Evolutionary conservation across 1,140 invertebrate genomes (phyloP), one percentile per base, ranked within the genome.

Genomic region (Zaprionus nigranus): DNA sequence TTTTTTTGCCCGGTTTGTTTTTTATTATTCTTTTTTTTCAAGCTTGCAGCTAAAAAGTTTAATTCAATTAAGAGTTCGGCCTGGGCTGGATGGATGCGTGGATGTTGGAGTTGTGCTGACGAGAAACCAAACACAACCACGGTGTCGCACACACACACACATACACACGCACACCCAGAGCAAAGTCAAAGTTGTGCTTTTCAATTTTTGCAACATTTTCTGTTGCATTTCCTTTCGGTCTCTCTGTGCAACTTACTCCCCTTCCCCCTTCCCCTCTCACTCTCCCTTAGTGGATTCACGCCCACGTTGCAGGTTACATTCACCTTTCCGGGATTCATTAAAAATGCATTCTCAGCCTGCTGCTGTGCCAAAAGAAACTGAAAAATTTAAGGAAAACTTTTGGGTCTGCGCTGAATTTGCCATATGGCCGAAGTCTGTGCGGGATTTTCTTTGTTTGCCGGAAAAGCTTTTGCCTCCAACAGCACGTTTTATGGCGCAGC

Each of bases 301-400:
- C 59, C 73, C 59, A 63, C 36, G 58, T 72, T 53, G 63, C 63
- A 75, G 63, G 79, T 71, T 71, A 75, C 77, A 71, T 81, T 79
- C 77, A 79, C 79, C 79, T 81, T 81, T 79, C 59, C 70, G 67
- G 77, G 78, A 81, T 79, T 81, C 79, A 81, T 81, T 81, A 81
- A 81, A 81, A 81, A 81, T 81, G 79, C 79, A 81, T 79, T 81
- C 78, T 65, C 64, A 67, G 75, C 75, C 71, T 66, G 68, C 57
- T 71, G 60, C 61, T 65, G 53, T 22, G 26, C 53, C 22, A 81
- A 75, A 77, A 78, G 78, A 75, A 81, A 81, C 71, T 80, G 72
- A 66, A 76, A 75, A 81, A 79, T 81, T 79, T 67, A 75, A 71
- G 79, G 54, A 72, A 70, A 80, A 75, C 49, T 62, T 79, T 72